Evolutionary conservation across 2,888 invertebrate genomes (phyloP).

Genomic region (Dynastes tityus): DNA sequence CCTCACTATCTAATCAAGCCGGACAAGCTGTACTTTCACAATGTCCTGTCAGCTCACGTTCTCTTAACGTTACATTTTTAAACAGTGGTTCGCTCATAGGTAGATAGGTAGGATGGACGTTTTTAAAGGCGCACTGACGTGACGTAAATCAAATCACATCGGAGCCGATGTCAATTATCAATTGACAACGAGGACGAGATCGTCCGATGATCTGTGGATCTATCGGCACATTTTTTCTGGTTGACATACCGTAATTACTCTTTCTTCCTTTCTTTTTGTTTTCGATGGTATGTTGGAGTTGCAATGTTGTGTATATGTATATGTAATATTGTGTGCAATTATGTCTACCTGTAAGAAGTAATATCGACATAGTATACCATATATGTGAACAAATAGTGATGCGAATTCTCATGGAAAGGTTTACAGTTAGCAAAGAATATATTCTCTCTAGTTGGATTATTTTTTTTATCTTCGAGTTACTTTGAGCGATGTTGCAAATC

Average conservation of each 20-base stretch:
- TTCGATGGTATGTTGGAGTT: background rate
- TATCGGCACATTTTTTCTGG: background rate
- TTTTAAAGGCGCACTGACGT: slow-evolving; percentile 12
- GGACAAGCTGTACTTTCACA: slow-evolving; percentile 60
- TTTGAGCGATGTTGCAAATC: too few relatives aligned
- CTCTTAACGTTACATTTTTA: slow-evolving; percentile 13
- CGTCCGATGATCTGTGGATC: background rate
- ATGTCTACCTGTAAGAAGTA: background rate
- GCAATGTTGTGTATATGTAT: background rate
- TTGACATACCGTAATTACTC: slow-evolving; percentile 7
- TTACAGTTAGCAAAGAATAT: background rate
- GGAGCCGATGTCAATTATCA: slow-evolving; percentile 27
- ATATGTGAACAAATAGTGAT: background rate
- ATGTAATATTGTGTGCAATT: background rate
- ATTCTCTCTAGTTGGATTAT: background rate
- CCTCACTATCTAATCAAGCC: slow-evolving; percentile 60
- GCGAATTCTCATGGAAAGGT: background rate
- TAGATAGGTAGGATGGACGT: background rate
- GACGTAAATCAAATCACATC: slow-evolving; percentile 35
- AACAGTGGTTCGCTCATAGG: background rate
- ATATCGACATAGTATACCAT: background rate
- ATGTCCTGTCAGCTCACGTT: slow-evolving; percentile 49
- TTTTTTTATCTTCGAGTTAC: background rate
- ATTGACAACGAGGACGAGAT: slow-evolving; percentile 4
- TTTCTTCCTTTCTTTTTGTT: background rate